phyloP scores from a whole-genome alignment of 1,140 invertebrate species.

The Anoplolepis gracilipes region DNA sequence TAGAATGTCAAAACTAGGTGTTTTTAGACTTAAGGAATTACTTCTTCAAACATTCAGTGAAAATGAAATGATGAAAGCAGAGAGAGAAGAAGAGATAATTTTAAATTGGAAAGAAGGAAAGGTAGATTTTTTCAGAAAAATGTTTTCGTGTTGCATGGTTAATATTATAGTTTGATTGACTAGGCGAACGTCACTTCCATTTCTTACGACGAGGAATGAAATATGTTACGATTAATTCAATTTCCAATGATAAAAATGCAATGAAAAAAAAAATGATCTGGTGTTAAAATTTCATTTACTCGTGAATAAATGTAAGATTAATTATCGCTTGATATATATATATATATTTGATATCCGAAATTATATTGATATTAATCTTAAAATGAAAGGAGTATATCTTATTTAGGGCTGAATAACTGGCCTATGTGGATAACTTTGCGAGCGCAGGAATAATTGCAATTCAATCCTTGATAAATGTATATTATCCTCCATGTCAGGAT shows the following conservation, averaged over 20 bases:
- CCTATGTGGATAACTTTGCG: neutral
- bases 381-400: neutral
- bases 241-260: too few species aligned
- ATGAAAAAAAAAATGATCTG: too few species aligned
- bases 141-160: neutral
- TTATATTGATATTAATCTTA: neutral
- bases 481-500: neutral
- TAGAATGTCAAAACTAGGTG: constrained; percentile 23
- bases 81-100: neutral
- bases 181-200: neutral
- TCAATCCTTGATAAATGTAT: neutral
- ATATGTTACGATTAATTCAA: too few species aligned
- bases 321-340: too few species aligned
- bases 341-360: too few species aligned
- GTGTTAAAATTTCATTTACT: too few species aligned
- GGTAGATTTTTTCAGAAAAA: neutral
- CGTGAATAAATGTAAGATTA: too few species aligned
- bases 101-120: neutral
- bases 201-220: neutral
- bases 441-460: neutral
- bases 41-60: neutral
- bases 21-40: constrained; percentile 8
- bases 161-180: neutral
- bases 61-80: neutral
- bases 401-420: neutral